Percentiles rank a stretch among this genome's conserved stretches.
Conservation (phyloP, 2,797 vertebrate genomes). For the Chiropotes sagulatus region DNA sequence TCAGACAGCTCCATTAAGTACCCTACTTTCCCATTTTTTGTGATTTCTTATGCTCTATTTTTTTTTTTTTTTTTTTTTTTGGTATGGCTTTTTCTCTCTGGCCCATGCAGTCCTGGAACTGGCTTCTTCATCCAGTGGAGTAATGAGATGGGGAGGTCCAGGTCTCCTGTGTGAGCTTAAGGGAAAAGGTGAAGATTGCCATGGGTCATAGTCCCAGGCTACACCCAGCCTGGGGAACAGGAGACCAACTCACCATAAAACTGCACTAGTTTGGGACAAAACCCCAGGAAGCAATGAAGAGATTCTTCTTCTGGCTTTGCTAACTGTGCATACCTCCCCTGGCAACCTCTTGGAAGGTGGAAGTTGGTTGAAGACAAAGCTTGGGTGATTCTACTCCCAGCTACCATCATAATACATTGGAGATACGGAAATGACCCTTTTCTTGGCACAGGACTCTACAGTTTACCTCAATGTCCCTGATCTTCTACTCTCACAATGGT, state of each 20-base stretch:
- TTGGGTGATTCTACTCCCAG: not conserved
- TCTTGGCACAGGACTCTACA: not conserved
- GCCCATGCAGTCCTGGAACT: not conserved
- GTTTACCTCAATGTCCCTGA: no score
- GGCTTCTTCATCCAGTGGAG: not conserved
- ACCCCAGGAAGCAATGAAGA: not conserved
- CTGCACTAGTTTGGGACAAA: not conserved
- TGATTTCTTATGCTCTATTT: not conserved
- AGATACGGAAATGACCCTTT: no score
- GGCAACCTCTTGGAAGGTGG: not conserved
- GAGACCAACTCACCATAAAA: not conserved
- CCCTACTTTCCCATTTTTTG: not conserved
- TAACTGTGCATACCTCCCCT: not conserved
- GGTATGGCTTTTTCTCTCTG: not conserved
- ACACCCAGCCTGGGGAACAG: not conserved
- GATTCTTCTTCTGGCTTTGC: not conserved
- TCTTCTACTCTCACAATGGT: not conserved
- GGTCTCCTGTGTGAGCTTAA: not conserved
- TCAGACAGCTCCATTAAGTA: not conserved
- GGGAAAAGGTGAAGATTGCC: not conserved
- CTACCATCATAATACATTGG: not conserved
- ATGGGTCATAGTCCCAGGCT: not conserved
- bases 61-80: no score
- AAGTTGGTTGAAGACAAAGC: not conserved
- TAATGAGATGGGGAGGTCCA: not conserved